A percentile compares a stretch with the other conserved stretches of the same genome.
These are phyloP conservation scores for Sylvia atricapilla DNA, from an alignment of 2,113 vertebrate genomes.

Conservation along the genomic window DNA sequence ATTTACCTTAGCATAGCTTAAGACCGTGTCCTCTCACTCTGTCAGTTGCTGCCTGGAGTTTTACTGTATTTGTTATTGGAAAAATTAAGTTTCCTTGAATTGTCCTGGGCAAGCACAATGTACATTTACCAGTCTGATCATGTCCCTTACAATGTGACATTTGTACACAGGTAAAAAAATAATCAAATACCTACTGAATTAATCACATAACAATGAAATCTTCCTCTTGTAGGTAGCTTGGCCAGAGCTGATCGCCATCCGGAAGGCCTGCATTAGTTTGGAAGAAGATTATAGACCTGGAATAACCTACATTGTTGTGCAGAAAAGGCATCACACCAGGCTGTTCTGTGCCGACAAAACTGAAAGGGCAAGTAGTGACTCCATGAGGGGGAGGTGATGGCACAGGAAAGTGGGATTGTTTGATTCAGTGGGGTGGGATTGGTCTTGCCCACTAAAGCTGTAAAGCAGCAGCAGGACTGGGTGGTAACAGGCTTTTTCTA, in stretches of 20 bases:
- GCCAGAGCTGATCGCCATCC: constrained; percentile 97
- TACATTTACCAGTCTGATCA: neutral
- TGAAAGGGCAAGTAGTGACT: constrained; percentile 84
- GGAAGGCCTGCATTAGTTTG: constrained; percentile 97
- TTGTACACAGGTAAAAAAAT: neutral
- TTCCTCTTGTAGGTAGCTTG: constrained; percentile 86
- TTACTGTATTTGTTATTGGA: neutral
- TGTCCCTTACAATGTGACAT: fast-evolving
- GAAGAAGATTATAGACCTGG: constrained; percentile 98
- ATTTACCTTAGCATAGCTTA: neutral
- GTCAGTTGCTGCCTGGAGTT: neutral
- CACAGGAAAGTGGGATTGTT: neutral
- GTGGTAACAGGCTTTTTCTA: neutral
- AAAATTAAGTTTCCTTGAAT: neutral
- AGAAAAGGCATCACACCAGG: constrained; percentile 97
- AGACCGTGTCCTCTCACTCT: neutral
- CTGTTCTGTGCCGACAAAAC: constrained; percentile 98
- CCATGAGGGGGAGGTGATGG: neutral
- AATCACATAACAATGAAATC: neutral
- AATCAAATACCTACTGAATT: neutral
- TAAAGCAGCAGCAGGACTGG: neutral
- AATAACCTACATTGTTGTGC: constrained; percentile 99
- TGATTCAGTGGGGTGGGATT: neutral
- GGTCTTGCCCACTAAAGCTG: neutral
- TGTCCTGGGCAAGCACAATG: neutral